Evolutionary conservation across 2,888 invertebrate species (phyloP).

Genomic region (Lasioglossum vierecki): DNA sequence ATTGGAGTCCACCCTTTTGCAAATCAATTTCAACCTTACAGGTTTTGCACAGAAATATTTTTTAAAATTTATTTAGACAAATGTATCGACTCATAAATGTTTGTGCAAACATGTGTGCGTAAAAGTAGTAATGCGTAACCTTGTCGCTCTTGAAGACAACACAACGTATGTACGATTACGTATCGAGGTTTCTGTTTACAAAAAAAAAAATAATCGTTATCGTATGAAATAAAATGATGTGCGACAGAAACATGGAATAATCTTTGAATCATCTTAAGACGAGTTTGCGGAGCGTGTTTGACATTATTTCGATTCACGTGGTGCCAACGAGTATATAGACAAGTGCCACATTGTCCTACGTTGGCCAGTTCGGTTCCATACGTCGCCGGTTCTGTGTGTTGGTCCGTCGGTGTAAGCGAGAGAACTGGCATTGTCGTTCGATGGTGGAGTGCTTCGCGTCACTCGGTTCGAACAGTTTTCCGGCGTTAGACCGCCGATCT

Average conservation of each 20-base stretch:
- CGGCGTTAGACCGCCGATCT: not conserved
- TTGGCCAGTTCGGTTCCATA: slow-evolving; percentile 55
- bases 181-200: not conserved
- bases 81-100: not conserved
- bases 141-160: slow-evolving; percentile 47
- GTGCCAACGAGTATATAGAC: slow-evolving; percentile 74
- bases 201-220: not conserved
- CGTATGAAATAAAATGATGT: not conserved
- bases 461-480: slow-evolving; percentile 5
- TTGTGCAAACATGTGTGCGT: not conserved
- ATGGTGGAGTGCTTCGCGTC: slow-evolving; percentile 8
- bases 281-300: not conserved
- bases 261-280: too few relatives aligned
- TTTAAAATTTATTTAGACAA: not conserved
- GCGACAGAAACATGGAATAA: too few relatives aligned
- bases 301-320: slow-evolving; percentile 60
- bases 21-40: too few relatives aligned
- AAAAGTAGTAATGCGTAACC: not conserved
- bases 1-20: too few relatives aligned
- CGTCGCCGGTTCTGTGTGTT: slow-evolving; percentile 26
- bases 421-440: slow-evolving; percentile 9
- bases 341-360: slow-evolving; percentile 74
- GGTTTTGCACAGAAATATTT: not conserved
- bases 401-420: slow-evolving; percentile 17
- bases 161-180: slow-evolving; percentile 16